phyloP scores from a whole-genome alignment of 2,113 vertebrate species.

The Fregata magnificens region DNA sequence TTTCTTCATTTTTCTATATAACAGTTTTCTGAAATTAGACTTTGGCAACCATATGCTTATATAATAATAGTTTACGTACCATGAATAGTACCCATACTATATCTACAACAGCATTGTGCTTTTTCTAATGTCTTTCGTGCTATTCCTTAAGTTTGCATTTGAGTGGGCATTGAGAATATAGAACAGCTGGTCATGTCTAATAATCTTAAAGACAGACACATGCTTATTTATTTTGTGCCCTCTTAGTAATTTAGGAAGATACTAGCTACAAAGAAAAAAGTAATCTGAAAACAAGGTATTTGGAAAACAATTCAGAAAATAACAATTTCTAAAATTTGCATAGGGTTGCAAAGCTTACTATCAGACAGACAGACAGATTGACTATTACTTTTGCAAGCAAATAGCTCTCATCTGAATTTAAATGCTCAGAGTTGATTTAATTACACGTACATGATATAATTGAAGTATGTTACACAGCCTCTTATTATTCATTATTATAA shows the following conservation, averaged over 20 bases:
- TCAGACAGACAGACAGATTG: neutral
- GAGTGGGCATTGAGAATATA: neutral
- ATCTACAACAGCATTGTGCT: neutral
- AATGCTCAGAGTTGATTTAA: neutral
- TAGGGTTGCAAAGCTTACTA: neutral
- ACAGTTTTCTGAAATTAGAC: neutral
- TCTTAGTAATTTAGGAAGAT: conserved; percentile 17
- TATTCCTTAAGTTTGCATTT: neutral
- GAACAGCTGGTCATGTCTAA: conserved; percentile 21
- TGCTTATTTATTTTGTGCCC: neutral
- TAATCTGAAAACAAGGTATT: neutral
- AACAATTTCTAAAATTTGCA: neutral
- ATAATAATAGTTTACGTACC: neutral
- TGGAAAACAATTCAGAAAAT: neutral
- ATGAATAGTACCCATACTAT: neutral
- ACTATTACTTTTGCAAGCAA: neutral
- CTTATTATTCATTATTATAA: conserved; percentile 45
- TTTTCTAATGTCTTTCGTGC: neutral
- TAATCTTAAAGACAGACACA: conserved; percentile 12
- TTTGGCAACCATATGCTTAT: neutral
- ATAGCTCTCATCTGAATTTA: neutral
- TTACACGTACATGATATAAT: neutral
- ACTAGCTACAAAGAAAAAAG: neutral
- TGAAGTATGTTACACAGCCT: neutral
- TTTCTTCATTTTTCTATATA: neutral